A percentile compares a stretch with the other conserved stretches of the same genome.
These are phyloP conservation scores for Cynaeus angustus DNA, from an alignment of 2,888 invertebrate species.

Conservation along the genomic window DNA sequence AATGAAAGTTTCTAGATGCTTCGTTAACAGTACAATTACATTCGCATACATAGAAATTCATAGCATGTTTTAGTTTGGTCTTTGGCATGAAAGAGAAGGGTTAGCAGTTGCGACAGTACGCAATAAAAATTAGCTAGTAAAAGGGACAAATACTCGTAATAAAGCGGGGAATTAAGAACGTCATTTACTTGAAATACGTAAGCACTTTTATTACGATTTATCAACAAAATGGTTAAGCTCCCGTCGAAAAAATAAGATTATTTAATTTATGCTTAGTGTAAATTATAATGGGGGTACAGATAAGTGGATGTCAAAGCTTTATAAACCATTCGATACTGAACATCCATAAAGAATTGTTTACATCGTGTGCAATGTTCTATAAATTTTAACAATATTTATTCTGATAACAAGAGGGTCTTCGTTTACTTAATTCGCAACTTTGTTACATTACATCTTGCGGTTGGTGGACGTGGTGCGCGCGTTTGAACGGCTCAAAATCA, in stretches of 20 bases:
- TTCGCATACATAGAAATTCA: conserved; percentile 25
- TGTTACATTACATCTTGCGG: conserved; percentile 3
- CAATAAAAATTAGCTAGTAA: conserved; percentile 28
- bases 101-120: conserved; percentile 17
- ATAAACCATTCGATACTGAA: too few species aligned
- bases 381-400: neutral
- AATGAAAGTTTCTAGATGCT: conserved; percentile 20
- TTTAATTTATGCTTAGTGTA: conserved; percentile 8
- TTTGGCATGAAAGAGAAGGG: conserved; percentile 19
- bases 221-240: neutral
- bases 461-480: conserved; percentile 25
- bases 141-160: conserved; percentile 10
- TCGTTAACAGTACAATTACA: conserved; percentile 4
- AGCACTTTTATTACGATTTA: neutral
- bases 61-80: conserved; percentile 21
- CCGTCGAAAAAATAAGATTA: conserved; percentile 10
- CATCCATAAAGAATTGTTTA: too few species aligned
- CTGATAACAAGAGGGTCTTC: neutral
- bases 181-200: neutral
- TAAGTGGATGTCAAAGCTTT: conserved; percentile 3
- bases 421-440: neutral
- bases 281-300: conserved; percentile 26
- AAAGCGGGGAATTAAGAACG: neutral
- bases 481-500: conserved; percentile 35
- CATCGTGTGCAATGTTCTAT: too few species aligned